Evolutionary conservation across 2,113 vertebrate genomes (phyloP).

Genomic region (Oncorhynchus mykiss): DNA sequence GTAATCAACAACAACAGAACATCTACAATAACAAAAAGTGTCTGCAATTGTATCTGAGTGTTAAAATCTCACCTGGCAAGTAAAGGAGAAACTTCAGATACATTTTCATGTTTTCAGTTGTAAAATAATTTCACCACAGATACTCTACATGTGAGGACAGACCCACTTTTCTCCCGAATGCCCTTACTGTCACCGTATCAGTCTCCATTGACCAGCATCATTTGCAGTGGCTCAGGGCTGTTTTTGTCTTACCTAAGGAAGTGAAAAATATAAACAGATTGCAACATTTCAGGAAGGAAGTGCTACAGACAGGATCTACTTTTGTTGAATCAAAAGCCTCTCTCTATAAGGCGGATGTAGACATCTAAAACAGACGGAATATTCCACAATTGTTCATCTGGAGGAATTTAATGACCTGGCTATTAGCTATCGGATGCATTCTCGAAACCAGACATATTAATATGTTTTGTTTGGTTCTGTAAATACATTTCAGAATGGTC

Average conservation of each 20-base stretch:
- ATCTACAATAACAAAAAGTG: not conserved
- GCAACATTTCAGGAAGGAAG: slow-evolving; percentile 5
- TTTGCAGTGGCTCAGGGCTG: not conserved
- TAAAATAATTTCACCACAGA: not conserved
- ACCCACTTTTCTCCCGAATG: no score
- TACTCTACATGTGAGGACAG: no score
- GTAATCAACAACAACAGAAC: not conserved
- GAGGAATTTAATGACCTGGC: no score
- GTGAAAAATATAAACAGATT: not conserved
- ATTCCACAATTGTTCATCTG: not conserved
- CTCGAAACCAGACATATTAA: not conserved
- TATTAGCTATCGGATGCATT: no score
- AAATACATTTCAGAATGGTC: not conserved
- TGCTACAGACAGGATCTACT: not conserved
- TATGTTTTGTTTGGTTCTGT: not conserved
- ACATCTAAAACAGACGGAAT: not conserved
- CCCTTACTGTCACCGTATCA: no score
- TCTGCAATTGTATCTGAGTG: not conserved
- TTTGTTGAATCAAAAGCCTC: no score
- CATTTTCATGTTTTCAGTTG: not conserved
- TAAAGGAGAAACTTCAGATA: slow-evolving; percentile 1
- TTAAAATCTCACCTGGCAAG: not conserved
- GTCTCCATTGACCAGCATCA: not conserved
- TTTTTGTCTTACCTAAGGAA: not conserved
- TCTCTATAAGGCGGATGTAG: no score